Evolutionary conservation across 2,113 vertebrate genomes (phyloP).

Genomic region (Muntiacus muntjak): DNA sequence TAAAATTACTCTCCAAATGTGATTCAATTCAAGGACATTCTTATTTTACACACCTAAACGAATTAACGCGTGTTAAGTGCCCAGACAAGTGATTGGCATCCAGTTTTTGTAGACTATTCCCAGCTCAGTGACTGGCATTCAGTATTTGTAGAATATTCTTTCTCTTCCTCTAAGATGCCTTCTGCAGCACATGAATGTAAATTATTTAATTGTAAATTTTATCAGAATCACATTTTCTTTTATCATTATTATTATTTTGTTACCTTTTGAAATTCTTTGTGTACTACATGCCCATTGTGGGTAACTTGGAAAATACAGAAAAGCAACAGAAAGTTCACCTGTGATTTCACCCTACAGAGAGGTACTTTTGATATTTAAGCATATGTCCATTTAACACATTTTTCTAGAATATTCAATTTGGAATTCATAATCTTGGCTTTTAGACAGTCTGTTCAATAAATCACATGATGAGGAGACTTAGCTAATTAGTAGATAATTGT

Average conservation of each 20-base stretch:
- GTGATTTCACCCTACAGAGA: background rate
- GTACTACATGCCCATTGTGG: background rate
- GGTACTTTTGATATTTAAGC: background rate
- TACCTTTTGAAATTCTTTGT: background rate
- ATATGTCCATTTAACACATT: background rate
- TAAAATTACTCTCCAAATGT: slow-evolving; percentile 29
- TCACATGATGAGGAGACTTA: background rate
- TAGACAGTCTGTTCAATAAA: background rate
- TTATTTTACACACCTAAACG: background rate
- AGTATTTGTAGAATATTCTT: background rate
- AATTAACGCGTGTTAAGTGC: background rate
- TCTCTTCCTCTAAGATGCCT: background rate
- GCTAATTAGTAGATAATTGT: background rate
- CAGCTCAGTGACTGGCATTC: background rate
- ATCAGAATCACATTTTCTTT: background rate
- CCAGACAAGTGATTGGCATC: background rate
- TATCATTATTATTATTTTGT: background rate
- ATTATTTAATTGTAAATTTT: slow-evolving; percentile 14
- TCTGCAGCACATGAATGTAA: background rate
- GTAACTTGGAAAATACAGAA: background rate
- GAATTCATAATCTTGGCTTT: background rate
- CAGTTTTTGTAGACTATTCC: background rate
- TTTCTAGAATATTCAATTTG: background rate
- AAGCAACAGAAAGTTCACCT: background rate
- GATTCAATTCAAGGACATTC: background rate